Evolutionary conservation across 2,113 vertebrate genomes (phyloP), one percentile per base, ranked within the genome.

Genomic region (Paradoxurus hermaphroditus): DNA sequence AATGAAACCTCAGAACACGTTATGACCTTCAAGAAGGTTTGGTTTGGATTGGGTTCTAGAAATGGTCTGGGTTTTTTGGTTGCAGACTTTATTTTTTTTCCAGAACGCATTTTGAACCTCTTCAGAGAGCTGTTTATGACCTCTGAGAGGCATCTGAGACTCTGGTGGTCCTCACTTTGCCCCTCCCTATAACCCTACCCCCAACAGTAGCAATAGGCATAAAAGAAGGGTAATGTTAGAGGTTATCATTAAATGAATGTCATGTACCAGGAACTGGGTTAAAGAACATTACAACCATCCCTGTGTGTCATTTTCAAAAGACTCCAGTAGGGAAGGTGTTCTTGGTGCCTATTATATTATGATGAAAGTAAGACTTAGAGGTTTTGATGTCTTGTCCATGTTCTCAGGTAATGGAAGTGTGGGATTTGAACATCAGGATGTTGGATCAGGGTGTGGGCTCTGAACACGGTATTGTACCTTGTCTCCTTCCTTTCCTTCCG

Each of bases 1-100:
- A 97, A 97, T 84, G 89, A 98, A 98, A 97, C 98, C 97, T 98
- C 97, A 97, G 97, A 98, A 97, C 97, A 98, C 78, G 49, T 96
- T 97, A 96, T 97, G 97, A 98, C 98, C 97, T 97, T 98, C 98
- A 97, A 95, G 91, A 97, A 97, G 82, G 82, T 98, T 98, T 97
- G 97, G 96, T 98, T 98, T 98, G 98, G 98, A 98, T 15, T 96
- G 49, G 7, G 39, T 97, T 98, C 82, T 97, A 98, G 92, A 94
- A 98, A 94, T 53, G 94, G 82, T 85, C 90, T 91, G 73, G 96
- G 96, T 75, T 90, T 97, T 94, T 97, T 87, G 82, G 95, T 97
- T 89, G 67, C 65, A 92, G 70, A 67, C 39, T 78, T 84, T 86
- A 75, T 90, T 91, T 67, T 90, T 94, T 93, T 94, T 92, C 90